Conservation (phyloP, 2,113 vertebrate species). For the Girardinichthys multiradiatus region DNA sequence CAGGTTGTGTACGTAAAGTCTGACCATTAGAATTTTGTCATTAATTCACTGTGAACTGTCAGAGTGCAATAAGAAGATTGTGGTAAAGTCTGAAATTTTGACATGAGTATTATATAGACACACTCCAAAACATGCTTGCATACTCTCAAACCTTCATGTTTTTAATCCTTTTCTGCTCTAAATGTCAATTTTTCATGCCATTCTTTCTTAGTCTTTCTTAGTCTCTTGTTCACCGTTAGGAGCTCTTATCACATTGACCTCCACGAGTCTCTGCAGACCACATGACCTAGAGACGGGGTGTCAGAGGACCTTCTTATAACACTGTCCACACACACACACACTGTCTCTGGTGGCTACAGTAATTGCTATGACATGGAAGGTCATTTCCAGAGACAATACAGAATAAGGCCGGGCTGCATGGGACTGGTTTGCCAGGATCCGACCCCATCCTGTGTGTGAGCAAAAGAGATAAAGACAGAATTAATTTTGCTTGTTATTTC, state of each 20-base stretch:
- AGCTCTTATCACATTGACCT: constrained; percentile 71
- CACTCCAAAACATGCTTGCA: background rate
- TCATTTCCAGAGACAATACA: constrained; percentile 69
- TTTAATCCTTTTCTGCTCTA: background rate
- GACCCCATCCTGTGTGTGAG: constrained; percentile 44
- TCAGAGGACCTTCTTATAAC: constrained; percentile 72
- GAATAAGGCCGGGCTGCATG: constrained; percentile 67
- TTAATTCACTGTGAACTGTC: background rate
- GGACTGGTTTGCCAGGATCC: constrained; percentile 62
- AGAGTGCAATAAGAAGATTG: background rate
- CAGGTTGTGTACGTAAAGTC: background rate
- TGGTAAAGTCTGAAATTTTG: background rate
- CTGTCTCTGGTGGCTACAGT: constrained; percentile 62
- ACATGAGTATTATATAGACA: background rate
- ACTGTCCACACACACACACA: constrained; percentile 53
- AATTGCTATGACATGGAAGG: constrained; percentile 75
- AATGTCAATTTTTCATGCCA: background rate
- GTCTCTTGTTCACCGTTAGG: constrained; percentile 68
- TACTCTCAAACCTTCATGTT: background rate
- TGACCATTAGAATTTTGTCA: background rate
- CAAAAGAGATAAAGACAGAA: constrained; percentile 7
- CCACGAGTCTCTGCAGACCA: constrained; percentile 68
- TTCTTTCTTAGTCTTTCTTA: constrained; percentile 32
- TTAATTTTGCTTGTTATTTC: constrained; percentile 2
- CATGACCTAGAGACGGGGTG: constrained; percentile 69